Percentiles rank a stretch among this genome's conserved stretches.
phyloP scores from a whole-genome alignment of 2,113 vertebrate species.

The Solea solea region DNA sequence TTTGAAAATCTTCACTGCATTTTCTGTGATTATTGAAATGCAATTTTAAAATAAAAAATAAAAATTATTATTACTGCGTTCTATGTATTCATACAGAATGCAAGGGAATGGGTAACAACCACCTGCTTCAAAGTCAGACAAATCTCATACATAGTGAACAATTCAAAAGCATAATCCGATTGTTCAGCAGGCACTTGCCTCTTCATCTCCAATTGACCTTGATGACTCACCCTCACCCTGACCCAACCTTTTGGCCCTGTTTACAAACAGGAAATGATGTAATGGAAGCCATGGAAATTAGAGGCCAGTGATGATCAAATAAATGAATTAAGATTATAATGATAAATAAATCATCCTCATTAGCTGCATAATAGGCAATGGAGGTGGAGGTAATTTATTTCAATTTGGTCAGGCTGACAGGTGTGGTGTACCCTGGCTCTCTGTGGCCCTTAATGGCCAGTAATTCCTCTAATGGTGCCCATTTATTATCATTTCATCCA shows the following conservation, averaged over 20 bases:
- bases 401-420: slow-evolving; percentile 83
- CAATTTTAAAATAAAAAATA: too few relatives aligned
- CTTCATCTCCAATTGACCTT: slow-evolving; percentile 50
- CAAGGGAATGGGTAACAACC: too few relatives aligned
- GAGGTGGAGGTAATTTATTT: slow-evolving; percentile 82
- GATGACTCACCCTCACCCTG: slow-evolving; percentile 22
- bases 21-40: too few relatives aligned
- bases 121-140: too few relatives aligned
- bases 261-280: slow-evolving; percentile 71
- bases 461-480: slow-evolving; percentile 84
- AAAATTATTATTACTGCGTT: too few relatives aligned
- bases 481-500: slow-evolving; percentile 85
- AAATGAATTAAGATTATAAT: slow-evolving; percentile 81
- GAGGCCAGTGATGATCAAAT: slow-evolving; percentile 77
- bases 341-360: slow-evolving; percentile 83
- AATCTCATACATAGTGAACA: too few relatives aligned
- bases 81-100: too few relatives aligned
- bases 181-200: not conserved
- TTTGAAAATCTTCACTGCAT: too few relatives aligned
- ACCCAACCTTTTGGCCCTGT: slow-evolving; percentile 39
- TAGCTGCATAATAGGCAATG: slow-evolving; percentile 76
- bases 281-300: slow-evolving; percentile 63
- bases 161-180: not conserved
- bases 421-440: slow-evolving; percentile 77
- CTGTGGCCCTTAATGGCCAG: slow-evolving; percentile 81